These are phyloP conservation scores for Lypha dubia DNA, from an alignment of 2,888 invertebrate species.

Conservation along the genomic window DNA sequence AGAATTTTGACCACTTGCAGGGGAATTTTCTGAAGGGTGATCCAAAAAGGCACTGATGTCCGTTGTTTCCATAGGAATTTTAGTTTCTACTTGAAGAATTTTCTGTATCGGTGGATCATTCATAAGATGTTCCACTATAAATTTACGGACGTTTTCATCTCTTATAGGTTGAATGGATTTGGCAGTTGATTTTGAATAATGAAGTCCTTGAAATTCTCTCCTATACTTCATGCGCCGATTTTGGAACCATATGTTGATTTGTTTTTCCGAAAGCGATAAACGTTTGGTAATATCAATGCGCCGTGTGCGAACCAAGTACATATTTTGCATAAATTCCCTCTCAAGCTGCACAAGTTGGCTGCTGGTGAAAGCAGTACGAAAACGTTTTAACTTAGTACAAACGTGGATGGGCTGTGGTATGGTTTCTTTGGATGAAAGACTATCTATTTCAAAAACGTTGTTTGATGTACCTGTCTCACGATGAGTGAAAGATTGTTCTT, in stretches of 20 bases:
- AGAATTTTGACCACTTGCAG: constrained; percentile 30
- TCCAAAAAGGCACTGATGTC: constrained; percentile 69
- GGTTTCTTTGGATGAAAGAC: constrained; percentile 38
- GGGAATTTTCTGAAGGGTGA: constrained; percentile 52
- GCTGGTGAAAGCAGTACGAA: constrained; percentile 96
- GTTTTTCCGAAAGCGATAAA: constrained; percentile 93
- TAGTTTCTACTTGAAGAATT: not conserved
- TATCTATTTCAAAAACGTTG: constrained; percentile 41
- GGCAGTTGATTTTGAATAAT: not conserved
- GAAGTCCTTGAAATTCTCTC: constrained; percentile 59
- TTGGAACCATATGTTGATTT: constrained; percentile 94
- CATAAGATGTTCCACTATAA: constrained; percentile 75
- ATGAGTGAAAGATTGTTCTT: not conserved
- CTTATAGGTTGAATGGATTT: constrained; percentile 54
- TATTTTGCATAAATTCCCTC: constrained; percentile 97
- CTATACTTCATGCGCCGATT: constrained; percentile 92
- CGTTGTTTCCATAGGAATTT: not conserved
- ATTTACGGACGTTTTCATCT: constrained; percentile 77
- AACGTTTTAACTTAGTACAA: constrained; percentile 86
- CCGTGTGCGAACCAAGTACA: constrained; percentile 95
- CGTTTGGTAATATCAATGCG: constrained; percentile 98
- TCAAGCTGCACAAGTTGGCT: constrained; percentile 97
- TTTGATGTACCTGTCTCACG: not conserved
- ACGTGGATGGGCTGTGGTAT: constrained; percentile 12
- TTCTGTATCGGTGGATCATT: constrained; percentile 75